A percentile compares a stretch with the other conserved stretches of the same genome.
phyloP scores from a whole-genome alignment of 2,888 invertebrate species.

The Agapostemon virescens region DNA sequence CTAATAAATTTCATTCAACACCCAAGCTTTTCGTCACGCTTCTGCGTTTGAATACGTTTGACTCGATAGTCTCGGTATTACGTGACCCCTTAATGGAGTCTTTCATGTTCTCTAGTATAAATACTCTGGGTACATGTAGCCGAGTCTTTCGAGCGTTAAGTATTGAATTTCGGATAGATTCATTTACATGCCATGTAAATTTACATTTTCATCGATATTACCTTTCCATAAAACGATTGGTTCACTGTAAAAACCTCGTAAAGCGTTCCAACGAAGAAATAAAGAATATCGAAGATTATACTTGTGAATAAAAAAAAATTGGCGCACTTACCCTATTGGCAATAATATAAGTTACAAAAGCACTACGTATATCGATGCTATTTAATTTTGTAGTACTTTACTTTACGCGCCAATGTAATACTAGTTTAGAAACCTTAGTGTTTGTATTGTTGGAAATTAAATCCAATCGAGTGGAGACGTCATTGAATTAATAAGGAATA shows the following conservation, averaged over 20 bases:
- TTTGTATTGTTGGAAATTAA: neutral
- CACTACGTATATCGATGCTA: neutral
- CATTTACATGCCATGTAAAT: neutral
- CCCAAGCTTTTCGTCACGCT: neutral
- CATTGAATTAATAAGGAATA: neutral
- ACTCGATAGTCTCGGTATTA: neutral
- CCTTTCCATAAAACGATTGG: slow-evolving; percentile 5
- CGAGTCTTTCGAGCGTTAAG: neutral
- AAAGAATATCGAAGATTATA: neutral
- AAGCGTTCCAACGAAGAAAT: neutral
- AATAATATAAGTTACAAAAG: neutral
- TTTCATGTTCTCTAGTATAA: neutral
- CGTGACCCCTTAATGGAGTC: neutral
- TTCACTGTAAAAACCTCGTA: neutral
- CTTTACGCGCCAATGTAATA: neutral
- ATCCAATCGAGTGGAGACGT: neutral
- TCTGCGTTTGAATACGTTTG: neutral
- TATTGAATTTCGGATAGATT: slow-evolving; percentile 8
- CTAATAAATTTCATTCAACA: neutral
- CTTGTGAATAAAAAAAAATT: neutral
- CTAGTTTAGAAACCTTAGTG: neutral
- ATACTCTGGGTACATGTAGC: neutral
- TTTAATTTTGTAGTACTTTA: neutral
- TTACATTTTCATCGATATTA: slow-evolving; percentile 10
- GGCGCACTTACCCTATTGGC: neutral